phyloP scores from a whole-genome alignment of 2,888 invertebrate genomes.

The Scaptomyza parva region DNA sequence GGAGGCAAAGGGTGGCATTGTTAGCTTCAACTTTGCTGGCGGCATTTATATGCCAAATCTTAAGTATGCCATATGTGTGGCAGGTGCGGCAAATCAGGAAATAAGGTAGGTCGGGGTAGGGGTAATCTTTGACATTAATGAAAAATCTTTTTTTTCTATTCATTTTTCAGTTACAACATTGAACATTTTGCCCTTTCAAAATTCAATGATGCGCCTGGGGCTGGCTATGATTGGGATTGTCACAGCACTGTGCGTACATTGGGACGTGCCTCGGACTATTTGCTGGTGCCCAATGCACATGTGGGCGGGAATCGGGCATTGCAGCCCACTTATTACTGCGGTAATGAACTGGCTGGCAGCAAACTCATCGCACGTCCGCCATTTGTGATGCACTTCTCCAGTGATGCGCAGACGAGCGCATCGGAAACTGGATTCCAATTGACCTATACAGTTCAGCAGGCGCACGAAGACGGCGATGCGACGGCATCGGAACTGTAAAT shows the following conservation, averaged over 20 bases:
- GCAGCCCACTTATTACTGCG: constrained; percentile 79
- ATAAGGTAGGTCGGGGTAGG: constrained; percentile 52
- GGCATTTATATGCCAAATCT: constrained; percentile 86
- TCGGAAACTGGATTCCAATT: constrained; percentile 69
- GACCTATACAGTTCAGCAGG: constrained; percentile 51
- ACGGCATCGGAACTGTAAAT: constrained; percentile 21
- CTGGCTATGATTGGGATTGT: constrained; percentile 86
- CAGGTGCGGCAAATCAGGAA: constrained; percentile 70
- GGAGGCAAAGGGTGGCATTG: constrained; percentile 86
- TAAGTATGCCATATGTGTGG: constrained; percentile 88
- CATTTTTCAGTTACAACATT: constrained; percentile 51
- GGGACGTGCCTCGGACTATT: constrained; percentile 85
- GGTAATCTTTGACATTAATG: too few species aligned
- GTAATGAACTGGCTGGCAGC: constrained; percentile 58
- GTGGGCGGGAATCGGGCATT: constrained; percentile 75
- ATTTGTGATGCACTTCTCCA: constrained; percentile 87
- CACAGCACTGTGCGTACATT: constrained; percentile 86
- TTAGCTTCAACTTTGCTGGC: constrained; percentile 87
- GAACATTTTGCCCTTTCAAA: constrained; percentile 66
- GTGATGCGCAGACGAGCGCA: constrained; percentile 83
- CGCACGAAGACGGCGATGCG: too few species aligned
- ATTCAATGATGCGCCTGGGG: constrained; percentile 53
- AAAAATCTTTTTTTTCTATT: too few species aligned
- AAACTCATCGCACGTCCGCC: constrained; percentile 86
- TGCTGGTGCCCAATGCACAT: constrained; percentile 86